Evolutionary conservation across 2,888 invertebrate species (phyloP).

Genomic region (Scotopteryx bipunctaria): DNA sequence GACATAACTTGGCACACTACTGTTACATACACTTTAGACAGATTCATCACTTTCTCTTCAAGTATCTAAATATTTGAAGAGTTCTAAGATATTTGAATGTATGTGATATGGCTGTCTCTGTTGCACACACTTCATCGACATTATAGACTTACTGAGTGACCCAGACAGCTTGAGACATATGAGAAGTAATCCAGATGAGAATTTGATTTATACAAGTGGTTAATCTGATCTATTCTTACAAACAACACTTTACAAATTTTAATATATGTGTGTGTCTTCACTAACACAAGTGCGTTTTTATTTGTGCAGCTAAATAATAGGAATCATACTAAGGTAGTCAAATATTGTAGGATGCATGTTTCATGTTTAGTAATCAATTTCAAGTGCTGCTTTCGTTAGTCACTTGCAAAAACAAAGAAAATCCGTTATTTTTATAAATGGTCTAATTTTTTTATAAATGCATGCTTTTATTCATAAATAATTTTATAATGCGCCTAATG

Average conservation of each 20-base stretch:
- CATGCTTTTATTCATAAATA: neutral
- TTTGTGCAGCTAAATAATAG: constrained; percentile 85
- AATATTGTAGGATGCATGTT: constrained; percentile 57
- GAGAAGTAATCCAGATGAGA: neutral
- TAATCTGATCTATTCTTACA: constrained; percentile 16
- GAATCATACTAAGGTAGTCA: constrained; percentile 83
- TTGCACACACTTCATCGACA: neutral
- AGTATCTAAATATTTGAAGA: neutral
- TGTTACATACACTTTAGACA: constrained; percentile 51
- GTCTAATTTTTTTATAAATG: constrained; percentile 1
- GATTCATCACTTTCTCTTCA: constrained; percentile 9
- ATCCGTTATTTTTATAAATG: neutral
- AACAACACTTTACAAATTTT: constrained; percentile 10
- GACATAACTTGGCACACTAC: constrained; percentile 66
- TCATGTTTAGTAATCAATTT: constrained; percentile 21
- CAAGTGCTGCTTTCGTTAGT: constrained; percentile 21
- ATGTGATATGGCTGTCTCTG: constrained; percentile 8
- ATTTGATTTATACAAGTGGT: too few relatives aligned
- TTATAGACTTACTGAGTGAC: constrained; percentile 13
- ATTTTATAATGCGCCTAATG: too few relatives aligned
- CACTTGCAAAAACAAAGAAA: neutral
- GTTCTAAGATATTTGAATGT: neutral
- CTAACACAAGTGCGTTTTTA: constrained; percentile 77
- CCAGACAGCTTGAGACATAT: constrained; percentile 6
- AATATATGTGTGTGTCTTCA: constrained; percentile 53